Evolutionary conservation across 2,888 invertebrate species (phyloP).

Genomic region (Caenorhabditis parvicauda): DNA sequence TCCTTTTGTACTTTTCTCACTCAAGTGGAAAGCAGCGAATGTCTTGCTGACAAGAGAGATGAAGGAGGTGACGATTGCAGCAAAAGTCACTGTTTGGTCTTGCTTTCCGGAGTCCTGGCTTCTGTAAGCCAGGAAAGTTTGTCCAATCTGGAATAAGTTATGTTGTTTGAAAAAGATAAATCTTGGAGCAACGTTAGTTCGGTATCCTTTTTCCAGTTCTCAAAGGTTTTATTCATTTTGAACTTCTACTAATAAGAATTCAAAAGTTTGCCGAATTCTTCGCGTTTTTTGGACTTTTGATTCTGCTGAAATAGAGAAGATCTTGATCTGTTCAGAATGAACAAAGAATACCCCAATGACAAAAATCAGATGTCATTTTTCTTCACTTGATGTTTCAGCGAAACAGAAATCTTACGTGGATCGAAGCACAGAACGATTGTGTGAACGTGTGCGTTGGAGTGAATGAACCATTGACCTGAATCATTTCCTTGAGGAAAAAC

Average conservation of each 20-base stretch:
- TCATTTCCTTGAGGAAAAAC: not conserved
- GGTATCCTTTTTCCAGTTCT: too few relatives aligned
- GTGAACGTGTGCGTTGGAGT: conserved; percentile 43
- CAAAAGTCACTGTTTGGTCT: conserved; percentile 39
- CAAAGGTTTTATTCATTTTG: too few relatives aligned
- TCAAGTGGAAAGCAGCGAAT: conserved; percentile 49
- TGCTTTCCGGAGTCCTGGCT: conserved; percentile 22
- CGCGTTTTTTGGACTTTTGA: too few relatives aligned
- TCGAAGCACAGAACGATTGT: conserved; percentile 44
- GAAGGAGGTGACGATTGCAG: conserved; percentile 44
- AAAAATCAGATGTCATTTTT: not conserved
- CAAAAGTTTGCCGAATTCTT: too few relatives aligned
- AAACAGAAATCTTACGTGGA: conserved; percentile 33
- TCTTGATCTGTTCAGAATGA: too few relatives aligned
- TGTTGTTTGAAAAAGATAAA: not conserved
- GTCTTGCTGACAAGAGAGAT: conserved; percentile 44
- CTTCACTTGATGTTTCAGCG: not conserved
- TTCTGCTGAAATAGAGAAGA: too few relatives aligned
- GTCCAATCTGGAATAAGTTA: conserved; percentile 33
- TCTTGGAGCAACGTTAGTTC: not conserved
- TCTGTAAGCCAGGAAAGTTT: conserved; percentile 29
- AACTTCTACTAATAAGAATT: too few relatives aligned
- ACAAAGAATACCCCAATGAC: too few relatives aligned
- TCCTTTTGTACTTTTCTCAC: conserved; percentile 44
- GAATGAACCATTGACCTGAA: conserved; percentile 39